Conservation (phyloP, 2,888 invertebrate genomes). For the Apodemia hepburni region DNA sequence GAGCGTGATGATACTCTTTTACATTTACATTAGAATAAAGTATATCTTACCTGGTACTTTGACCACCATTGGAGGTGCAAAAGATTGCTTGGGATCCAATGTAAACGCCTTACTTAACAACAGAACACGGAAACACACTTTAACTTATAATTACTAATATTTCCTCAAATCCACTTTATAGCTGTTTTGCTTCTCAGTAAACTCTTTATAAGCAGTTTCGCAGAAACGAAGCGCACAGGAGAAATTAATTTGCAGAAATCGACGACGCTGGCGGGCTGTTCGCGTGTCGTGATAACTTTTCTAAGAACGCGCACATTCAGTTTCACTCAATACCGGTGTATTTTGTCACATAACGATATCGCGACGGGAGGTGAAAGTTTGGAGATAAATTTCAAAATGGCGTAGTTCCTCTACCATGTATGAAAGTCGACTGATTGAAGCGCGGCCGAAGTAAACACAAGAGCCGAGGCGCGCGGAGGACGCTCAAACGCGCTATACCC, state of each 20-base stretch:
- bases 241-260: conserved; percentile 76
- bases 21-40: conserved; percentile 9
- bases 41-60: conserved; percentile 72
- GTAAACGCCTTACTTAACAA: conserved; percentile 65
- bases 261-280: conserved; percentile 53
- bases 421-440: conserved; percentile 54
- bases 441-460: conserved; percentile 31
- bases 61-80: conserved; percentile 76
- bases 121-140: conserved; percentile 72
- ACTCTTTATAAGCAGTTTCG: conserved; percentile 76
- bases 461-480: conserved; percentile 36
- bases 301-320: conserved; percentile 71
- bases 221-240: conserved; percentile 69
- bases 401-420: conserved; percentile 51
- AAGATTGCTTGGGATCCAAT: conserved; percentile 75
- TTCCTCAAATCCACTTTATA: conserved; percentile 77
- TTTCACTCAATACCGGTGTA: conserved; percentile 63
- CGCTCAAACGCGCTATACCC: conserved; percentile 33
- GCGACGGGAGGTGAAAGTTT: conserved; percentile 74
- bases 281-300: conserved; percentile 64
- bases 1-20: too few species aligned
- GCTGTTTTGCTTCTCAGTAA: conserved; percentile 73
- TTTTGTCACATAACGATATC: conserved; percentile 73
- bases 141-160: conserved; percentile 72
- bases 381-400: conserved; percentile 44